Conservation (phyloP, 1,140 invertebrate species). For the Bursaphelenchus mucronatus region DNA sequence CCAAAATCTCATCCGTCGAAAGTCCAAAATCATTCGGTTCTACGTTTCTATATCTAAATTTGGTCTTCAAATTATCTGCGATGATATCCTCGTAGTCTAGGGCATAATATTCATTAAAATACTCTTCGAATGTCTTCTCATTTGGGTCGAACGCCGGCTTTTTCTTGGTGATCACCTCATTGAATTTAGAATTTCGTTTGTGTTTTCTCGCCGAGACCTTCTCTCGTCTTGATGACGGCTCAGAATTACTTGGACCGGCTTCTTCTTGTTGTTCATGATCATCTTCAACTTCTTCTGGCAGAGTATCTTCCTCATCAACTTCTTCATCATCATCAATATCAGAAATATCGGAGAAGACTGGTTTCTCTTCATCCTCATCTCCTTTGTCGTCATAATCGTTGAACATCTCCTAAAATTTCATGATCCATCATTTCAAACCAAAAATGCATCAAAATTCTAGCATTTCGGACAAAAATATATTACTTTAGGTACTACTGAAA, state of each 20-base stretch:
- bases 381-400: conserved; percentile 74
- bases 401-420: conserved; percentile 69
- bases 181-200: conserved; percentile 68
- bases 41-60: conserved; percentile 86
- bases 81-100: conserved; percentile 91
- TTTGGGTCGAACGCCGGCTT: conserved; percentile 79
- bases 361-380: conserved; percentile 65
- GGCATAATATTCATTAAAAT: conserved; percentile 87
- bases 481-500: conserved; percentile 1
- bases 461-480: background rate
- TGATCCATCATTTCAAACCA: background rate
- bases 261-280: conserved; percentile 22
- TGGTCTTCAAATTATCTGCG: conserved; percentile 75
- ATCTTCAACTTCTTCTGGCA: conserved; percentile 55
- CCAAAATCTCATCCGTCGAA: conserved; percentile 82
- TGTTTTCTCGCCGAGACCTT: conserved; percentile 20
- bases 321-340: conserved; percentile 56
- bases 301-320: conserved; percentile 52
- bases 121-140: conserved; percentile 76
- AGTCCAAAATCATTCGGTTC: conserved; percentile 84
- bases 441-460: conserved; percentile 15
- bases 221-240: conserved; percentile 68
- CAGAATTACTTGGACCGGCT: conserved; percentile 72
- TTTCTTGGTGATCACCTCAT: conserved; percentile 68
- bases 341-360: conserved; percentile 43